Evolutionary conservation across 2,888 invertebrate species (phyloP), one percentile per base, ranked within the genome.

Genomic region (Strigamia transsilvanica): DNA sequence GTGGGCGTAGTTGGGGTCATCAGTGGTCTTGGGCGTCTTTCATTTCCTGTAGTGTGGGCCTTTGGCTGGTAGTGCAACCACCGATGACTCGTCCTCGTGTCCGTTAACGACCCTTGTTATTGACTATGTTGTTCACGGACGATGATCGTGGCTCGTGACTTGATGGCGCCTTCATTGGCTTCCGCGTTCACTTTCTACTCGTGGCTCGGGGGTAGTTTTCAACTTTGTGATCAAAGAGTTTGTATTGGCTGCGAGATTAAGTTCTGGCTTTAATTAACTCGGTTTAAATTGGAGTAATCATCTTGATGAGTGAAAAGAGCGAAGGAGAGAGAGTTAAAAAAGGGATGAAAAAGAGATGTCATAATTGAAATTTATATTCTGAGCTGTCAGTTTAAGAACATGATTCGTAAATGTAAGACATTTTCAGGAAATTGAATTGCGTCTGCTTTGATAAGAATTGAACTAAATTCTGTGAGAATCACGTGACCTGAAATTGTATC

Each of bases 1-100:
- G 56, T 56, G 56, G 56, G 56, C 56, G 56, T 56, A 56, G 56
- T 56, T 56, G 56, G 56, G 56, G 56, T 56, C 56, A 56, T 56
- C 56, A 56, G 56, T 56, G 56, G 56, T 56, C 18, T 56, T 56
- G 56, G 56, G 56, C 56, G 56, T 56, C 56, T 56, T 56, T 56
- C 56, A 56, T 56, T 56, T 56, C 56, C 56, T 56, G 56, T 56
- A 56, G 56, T 56, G 56, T 56, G 56, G 56, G 56, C 56, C 56
- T 56, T 56, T 56, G 56, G 56, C 56, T 56, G 56, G n/a, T 18
- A 56, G 56, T 18, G 56, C 56, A 56, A 56, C 56, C 56, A 56
- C 56, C 56, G 56, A 56, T 56, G 56, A 56, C 56, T 56, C 56
- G 56, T 56, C 56, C 56, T 56, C 56, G 56, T 56, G 56, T 56